phyloP scores from a whole-genome alignment of 2,113 vertebrate genomes.

The Ivindomyrus marchei region DNA sequence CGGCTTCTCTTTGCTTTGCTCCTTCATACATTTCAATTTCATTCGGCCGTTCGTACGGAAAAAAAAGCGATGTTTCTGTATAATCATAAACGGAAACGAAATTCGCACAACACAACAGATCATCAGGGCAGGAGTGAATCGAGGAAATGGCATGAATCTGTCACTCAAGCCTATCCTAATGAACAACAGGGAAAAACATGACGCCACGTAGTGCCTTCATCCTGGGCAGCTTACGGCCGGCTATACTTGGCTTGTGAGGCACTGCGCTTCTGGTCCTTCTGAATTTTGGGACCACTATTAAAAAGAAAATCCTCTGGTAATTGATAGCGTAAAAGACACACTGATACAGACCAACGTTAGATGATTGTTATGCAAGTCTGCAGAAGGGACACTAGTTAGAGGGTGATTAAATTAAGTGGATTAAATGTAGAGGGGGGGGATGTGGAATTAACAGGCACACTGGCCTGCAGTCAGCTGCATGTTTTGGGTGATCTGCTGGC shows the following conservation, averaged over 20 bases:
- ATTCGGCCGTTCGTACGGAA: constrained; percentile 49
- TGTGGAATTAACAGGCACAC: background rate
- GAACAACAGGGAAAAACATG: background rate
- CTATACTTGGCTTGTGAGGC: constrained; percentile 38
- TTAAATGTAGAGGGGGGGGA: background rate
- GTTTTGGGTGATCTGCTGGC: background rate
- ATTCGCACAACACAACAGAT: constrained; percentile 23
- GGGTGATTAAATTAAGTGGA: background rate
- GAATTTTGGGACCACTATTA: constrained; percentile 10
- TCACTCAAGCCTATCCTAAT: constrained; percentile 18
- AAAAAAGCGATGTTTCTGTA: constrained; percentile 45
- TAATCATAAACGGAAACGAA: constrained; percentile 35
- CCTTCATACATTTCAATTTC: constrained; percentile 29
- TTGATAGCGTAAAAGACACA: constrained; percentile 16
- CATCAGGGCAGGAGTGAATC: background rate
- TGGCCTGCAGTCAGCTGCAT: background rate
- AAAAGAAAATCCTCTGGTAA: constrained; percentile 10
- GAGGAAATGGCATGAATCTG: background rate
- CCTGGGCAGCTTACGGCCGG: constrained; percentile 21
- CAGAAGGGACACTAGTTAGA: background rate
- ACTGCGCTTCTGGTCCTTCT: constrained; percentile 31
- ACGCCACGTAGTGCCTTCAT: constrained; percentile 18
- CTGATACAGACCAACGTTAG: background rate
- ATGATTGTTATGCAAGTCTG: background rate
- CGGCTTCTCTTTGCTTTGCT: background rate